Conservation (phyloP, 2,888 invertebrate species). For the Caradrina kadenii region DNA sequence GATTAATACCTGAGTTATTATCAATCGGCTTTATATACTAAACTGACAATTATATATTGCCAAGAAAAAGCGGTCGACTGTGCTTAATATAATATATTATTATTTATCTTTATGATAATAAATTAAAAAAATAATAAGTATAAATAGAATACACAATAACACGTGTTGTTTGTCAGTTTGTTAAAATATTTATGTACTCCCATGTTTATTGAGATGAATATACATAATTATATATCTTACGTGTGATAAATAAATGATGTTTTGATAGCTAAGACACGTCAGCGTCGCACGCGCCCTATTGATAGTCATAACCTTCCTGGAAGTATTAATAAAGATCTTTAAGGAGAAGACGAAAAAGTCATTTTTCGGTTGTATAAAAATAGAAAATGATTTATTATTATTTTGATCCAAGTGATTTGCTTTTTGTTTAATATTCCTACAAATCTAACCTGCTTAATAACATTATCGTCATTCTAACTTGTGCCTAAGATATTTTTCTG, state of each 20-base stretch:
- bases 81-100: constrained; percentile 29
- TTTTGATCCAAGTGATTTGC: too few relatives aligned
- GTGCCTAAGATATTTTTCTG: neutral
- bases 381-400: neutral
- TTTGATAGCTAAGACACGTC: neutral
- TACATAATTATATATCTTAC: neutral
- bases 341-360: neutral
- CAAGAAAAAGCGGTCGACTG: constrained; percentile 32
- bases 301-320: neutral
- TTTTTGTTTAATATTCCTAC: neutral
- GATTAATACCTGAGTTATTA: constrained; percentile 58
- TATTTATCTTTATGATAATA: constrained; percentile 38
- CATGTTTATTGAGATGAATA: constrained; percentile 19
- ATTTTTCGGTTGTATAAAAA: neutral
- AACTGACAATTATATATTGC: constrained; percentile 60
- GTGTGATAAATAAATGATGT: constrained; percentile 1
- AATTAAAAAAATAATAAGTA: constrained; percentile 39
- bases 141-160: constrained; percentile 43
- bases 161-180: constrained; percentile 45
- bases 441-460: neutral
- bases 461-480: neutral
- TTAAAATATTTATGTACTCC: constrained; percentile 46
- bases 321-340: neutral
- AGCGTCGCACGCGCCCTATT: neutral
- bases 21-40: constrained; percentile 55